These are phyloP conservation scores for Neuroterus valhalla DNA, from an alignment of 1,140 invertebrate genomes.

Conservation along the genomic window DNA sequence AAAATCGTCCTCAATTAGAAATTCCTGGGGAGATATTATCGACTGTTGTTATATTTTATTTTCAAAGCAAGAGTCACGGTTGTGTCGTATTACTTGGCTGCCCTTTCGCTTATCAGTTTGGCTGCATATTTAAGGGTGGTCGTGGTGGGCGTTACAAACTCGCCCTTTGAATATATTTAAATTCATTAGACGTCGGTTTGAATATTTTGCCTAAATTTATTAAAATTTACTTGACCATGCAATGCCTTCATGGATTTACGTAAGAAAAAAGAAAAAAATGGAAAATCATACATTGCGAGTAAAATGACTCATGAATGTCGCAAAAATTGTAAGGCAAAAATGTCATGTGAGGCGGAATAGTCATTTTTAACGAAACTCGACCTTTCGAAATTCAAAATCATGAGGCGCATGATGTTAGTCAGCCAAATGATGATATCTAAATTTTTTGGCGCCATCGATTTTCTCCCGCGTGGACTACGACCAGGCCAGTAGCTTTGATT, in stretches of 20 bases:
- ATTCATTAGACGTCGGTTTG: conserved; percentile 63
- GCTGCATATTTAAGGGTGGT: conserved; percentile 70
- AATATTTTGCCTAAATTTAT: neutral
- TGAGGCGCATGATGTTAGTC: no score
- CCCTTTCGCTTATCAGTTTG: conserved; percentile 47
- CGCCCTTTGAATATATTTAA: conserved; percentile 74
- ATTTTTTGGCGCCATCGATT: no score
- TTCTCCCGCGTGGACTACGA: no score
- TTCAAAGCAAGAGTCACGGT: conserved; percentile 63
- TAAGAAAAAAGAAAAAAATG: neutral
- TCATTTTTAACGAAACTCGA: no score
- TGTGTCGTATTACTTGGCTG: conserved; percentile 60
- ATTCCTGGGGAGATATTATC: neutral
- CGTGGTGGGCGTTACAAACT: conserved; percentile 70
- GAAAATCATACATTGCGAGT: neutral
- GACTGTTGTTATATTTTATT: conserved; percentile 8
- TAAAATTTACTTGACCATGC: neutral
- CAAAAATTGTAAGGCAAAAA: no score
- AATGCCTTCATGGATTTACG: neutral
- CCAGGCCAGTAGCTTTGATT: no score
- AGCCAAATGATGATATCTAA: no score
- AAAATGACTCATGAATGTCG: no score
- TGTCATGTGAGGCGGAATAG: no score
- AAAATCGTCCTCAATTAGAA: neutral
- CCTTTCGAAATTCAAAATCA: no score